Evolutionary conservation across 92 coral and sea anemone genomes (phyloP).

Genomic region (Montipora capitata): DNA sequence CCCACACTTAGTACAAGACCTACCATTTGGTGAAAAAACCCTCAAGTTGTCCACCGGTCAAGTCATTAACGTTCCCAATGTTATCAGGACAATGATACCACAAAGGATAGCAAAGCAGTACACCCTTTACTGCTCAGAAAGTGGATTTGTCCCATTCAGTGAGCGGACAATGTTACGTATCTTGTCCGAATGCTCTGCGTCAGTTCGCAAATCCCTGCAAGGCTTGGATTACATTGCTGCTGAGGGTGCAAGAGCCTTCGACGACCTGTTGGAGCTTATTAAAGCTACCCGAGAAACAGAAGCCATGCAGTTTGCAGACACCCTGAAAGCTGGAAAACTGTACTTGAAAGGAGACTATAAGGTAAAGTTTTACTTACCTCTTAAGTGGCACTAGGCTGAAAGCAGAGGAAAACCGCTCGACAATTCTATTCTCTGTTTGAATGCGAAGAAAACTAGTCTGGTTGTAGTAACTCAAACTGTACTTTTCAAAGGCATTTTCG

Average conservation of each 20-base stretch:
- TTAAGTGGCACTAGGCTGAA: too few species aligned
- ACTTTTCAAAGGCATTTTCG: too few species aligned
- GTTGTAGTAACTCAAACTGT: too few species aligned
- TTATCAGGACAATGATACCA: conserved; percentile 50
- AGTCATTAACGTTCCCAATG: conserved; percentile 41
- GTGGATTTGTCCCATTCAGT: conserved; percentile 51
- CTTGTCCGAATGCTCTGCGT: conserved; percentile 51
- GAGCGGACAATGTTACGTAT: conserved; percentile 46
- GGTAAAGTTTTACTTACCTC: conserved; percentile 25
- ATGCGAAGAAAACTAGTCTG: too few species aligned
- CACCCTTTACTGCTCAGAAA: conserved; percentile 53
- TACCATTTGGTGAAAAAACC: conserved; percentile 11
- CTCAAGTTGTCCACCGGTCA: conserved; percentile 7
- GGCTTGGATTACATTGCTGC: conserved; percentile 63
- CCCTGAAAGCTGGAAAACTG: conserved; percentile 29
- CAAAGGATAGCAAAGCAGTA: conserved; percentile 53
- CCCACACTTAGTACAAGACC: conserved; percentile 3
- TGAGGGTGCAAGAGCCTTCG: conserved; percentile 57
- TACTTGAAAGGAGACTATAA: conserved; percentile 43
- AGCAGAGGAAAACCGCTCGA: too few species aligned
- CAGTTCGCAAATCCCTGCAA: conserved; percentile 54
- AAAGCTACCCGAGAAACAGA: neutral
- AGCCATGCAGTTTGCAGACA: neutral
- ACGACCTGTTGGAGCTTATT: conserved; percentile 25
- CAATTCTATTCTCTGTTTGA: too few species aligned